Evolutionary conservation across 2,113 vertebrate species (phyloP), one percentile per base, ranked within the genome.

Genomic region (Pongo abelii): DNA sequence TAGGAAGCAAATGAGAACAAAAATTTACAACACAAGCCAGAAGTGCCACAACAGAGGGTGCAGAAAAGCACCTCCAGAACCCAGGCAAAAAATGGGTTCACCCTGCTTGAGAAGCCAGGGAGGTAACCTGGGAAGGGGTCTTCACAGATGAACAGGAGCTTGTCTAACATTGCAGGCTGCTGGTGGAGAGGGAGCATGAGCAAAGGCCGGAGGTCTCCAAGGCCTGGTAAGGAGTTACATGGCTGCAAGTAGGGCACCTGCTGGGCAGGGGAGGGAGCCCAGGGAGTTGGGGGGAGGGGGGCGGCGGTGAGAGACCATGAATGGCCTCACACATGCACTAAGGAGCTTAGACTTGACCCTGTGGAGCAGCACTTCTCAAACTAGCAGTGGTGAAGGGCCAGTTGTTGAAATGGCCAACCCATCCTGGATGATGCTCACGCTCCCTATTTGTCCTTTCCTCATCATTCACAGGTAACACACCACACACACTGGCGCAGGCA

Each of bases 251-350:
- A 69, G 79, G 69, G 55, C n/a, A 27, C 27, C 43, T 35, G 17
- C 78, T 4, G 2, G 7, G 23, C 16, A 43, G 18, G 3, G 13
- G 50, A 16, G 22, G 27, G 38, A 38, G 10, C 23, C 83, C 67
- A 59, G 43, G 32, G 25, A 67, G 55, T 90, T 50, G 61, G 30
- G 43, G 84, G 38, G 32, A 69, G n/a, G 13, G 12, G 18, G 43
- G 13, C 6, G 23, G 18, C 18, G 6, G 83, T n/a, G 20, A 74
- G 23, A 43, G 55, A 64, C 61, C 27, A 64, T 2, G 46, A 46
- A 89, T 25, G n/a, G 35, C 40, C 22, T 38, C 3, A 2, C 38
- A 14, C 0, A 18, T 16, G 30, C 0, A 13, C 52, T 35, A 27
- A 69, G 43, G 64, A 88, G 89, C 48, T 61, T 2, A 75, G 48